phyloP scores from a whole-genome alignment of 1,140 invertebrate species.

The Drosophila mojavensis region DNA sequence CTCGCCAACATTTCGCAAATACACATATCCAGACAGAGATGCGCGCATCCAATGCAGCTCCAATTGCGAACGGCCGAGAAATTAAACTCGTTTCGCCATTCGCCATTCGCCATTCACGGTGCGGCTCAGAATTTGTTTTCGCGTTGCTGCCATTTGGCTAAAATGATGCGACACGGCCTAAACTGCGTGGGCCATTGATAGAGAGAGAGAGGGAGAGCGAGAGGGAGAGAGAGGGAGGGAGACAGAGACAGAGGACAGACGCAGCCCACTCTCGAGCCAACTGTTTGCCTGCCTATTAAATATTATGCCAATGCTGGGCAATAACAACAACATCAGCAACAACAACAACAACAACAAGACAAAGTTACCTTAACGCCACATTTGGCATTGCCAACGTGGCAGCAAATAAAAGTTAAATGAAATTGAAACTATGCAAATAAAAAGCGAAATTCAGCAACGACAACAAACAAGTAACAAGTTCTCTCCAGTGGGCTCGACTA shows the following conservation, averaged over 20 bases:
- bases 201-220: too few species aligned
- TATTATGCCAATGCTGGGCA: constrained; percentile 69
- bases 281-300: constrained; percentile 58
- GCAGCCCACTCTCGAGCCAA: not conserved
- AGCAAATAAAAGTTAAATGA: constrained; percentile 72
- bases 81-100: constrained; percentile 12
- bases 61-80: constrained; percentile 14
- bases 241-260: too few species aligned
- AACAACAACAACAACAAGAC: not conserved
- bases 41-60: not conserved
- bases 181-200: constrained; percentile 36
- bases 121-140: constrained; percentile 56
- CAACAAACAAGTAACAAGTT: not conserved
- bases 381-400: constrained; percentile 56
- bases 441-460: constrained; percentile 4
- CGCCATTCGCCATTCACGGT: too few species aligned
- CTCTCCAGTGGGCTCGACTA: too few species aligned
- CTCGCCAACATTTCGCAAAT: constrained; percentile 14
- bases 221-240: too few species aligned
- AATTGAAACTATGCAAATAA: constrained; percentile 61
- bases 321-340: not conserved
- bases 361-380: constrained; percentile 29
- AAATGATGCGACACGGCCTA: constrained; percentile 70
- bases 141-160: constrained; percentile 61
- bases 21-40: constrained; percentile 10